These are phyloP conservation scores for Bombyx huttoni DNA, from an alignment of 2,888 invertebrate genomes.

Conservation along the genomic window DNA sequence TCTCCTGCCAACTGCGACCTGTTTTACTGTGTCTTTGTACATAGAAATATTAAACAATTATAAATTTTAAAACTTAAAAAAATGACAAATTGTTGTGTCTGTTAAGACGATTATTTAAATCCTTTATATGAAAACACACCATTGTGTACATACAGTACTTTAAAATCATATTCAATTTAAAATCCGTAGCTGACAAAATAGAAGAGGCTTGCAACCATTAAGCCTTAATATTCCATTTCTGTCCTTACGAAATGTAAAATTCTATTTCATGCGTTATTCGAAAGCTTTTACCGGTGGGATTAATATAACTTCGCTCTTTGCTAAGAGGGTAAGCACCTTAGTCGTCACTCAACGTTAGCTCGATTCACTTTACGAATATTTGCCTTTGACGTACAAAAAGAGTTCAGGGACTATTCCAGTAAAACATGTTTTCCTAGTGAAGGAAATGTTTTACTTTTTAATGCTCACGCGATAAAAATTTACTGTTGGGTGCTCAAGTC, in stretches of 20 bases:
- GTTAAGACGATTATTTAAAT: no score
- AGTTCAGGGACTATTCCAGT: not conserved
- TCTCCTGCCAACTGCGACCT: no score
- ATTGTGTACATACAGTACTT: no score
- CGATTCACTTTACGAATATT: not conserved
- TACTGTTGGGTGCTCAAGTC: no score
- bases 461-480: no score
- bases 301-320: not conserved
- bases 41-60: no score
- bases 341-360: not conserved
- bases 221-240: not conserved
- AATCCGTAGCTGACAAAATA: not conserved
- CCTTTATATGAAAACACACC: no score
- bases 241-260: not conserved
- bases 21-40: no score
- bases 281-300: not conserved
- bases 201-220: not conserved
- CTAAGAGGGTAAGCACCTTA: not conserved
- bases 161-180: no score
- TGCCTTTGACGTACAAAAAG: not conserved
- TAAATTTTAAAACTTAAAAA: no score
- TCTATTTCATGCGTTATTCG: not conserved
- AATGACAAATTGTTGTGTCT: no score
- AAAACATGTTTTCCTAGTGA: not conserved
- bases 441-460: not conserved